These are phyloP conservation scores for Mormyrops boulengeri DNA, from an alignment of 2,797 vertebrate genomes.

Conservation along the genomic window DNA sequence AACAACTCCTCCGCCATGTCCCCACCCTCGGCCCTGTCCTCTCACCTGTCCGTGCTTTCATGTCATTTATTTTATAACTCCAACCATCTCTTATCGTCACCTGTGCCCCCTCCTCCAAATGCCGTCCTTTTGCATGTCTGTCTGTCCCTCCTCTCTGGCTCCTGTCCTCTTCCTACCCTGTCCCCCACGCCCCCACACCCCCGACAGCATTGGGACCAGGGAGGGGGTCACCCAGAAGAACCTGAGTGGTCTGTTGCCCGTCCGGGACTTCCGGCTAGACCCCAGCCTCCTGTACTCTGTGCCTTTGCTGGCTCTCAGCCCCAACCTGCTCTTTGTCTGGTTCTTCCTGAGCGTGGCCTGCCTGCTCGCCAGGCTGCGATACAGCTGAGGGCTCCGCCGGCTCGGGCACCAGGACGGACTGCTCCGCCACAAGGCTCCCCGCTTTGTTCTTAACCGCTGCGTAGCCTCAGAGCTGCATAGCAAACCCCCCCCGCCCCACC, in stretches of 20 bases:
- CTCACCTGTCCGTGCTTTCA: not conserved
- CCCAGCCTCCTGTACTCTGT: conserved; percentile 96
- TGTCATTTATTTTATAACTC: not conserved
- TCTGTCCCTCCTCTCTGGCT: not conserved
- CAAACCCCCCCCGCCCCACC: not conserved
- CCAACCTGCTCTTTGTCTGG: conserved; percentile 97
- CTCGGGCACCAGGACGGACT: not conserved
- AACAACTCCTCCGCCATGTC: not conserved
- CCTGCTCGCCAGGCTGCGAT: conserved; percentile 90
- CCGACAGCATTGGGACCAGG: conserved; percentile 94
- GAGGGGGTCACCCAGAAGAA: conserved; percentile 99
- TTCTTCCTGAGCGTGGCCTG: conserved; percentile 94
- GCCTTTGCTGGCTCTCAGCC: conserved; percentile 92
- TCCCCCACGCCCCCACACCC: conserved; percentile 53
- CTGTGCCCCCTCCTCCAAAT: conserved; percentile 27
- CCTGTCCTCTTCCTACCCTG: conserved; percentile 2
- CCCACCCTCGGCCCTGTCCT: not conserved
- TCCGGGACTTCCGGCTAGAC: conserved; percentile 93
- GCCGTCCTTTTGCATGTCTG: conserved; percentile 22
- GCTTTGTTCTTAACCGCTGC: not conserved
- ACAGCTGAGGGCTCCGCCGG: conserved; percentile 68
- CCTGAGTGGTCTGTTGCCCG: conserved; percentile 92
- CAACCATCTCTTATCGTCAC: not conserved
- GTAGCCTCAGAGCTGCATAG: conserved; percentile 12
- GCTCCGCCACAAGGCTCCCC: not conserved